Percentiles rank a stretch among this genome's conserved stretches.
phyloP scores from a whole-genome alignment of 2,797 vertebrate species.

The Poecilia wingei region DNA sequence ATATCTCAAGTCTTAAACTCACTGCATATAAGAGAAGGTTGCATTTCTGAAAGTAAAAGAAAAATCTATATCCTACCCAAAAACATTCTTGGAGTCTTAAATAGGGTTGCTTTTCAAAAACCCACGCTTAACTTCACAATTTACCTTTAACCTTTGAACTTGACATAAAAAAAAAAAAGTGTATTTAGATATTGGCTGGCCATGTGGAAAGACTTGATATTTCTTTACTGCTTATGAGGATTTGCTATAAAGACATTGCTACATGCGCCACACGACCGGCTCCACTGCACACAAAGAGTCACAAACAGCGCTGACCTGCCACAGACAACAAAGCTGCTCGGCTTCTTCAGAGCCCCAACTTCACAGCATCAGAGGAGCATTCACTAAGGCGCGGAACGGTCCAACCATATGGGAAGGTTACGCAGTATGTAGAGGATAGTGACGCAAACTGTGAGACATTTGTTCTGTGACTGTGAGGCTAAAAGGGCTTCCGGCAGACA shows the following conservation, averaged over 20 bases:
- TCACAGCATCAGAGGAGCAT: background rate
- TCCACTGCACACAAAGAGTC: background rate
- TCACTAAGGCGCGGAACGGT: background rate
- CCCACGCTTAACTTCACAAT: background rate
- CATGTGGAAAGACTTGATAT: background rate
- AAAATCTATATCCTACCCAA: background rate
- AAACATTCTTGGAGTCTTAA: background rate
- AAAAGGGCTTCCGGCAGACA: background rate
- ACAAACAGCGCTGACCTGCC: background rate
- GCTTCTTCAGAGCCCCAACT: background rate
- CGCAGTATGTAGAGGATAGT: background rate
- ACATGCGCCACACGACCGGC: background rate
- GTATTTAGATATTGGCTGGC: background rate
- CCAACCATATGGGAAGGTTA: constrained; percentile 2
- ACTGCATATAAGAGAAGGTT: background rate
- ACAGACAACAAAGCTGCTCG: constrained; percentile 11
- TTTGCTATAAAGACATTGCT: background rate
- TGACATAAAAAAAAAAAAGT: background rate
- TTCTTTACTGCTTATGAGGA: background rate
- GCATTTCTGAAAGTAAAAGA: background rate
- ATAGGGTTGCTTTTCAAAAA: background rate
- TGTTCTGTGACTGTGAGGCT: background rate
- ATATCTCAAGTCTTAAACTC: background rate
- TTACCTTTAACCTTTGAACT: background rate
- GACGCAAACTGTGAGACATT: constrained; percentile 6